phyloP scores from a whole-genome alignment of 2,888 invertebrate genomes.

The Unio pictorum region DNA sequence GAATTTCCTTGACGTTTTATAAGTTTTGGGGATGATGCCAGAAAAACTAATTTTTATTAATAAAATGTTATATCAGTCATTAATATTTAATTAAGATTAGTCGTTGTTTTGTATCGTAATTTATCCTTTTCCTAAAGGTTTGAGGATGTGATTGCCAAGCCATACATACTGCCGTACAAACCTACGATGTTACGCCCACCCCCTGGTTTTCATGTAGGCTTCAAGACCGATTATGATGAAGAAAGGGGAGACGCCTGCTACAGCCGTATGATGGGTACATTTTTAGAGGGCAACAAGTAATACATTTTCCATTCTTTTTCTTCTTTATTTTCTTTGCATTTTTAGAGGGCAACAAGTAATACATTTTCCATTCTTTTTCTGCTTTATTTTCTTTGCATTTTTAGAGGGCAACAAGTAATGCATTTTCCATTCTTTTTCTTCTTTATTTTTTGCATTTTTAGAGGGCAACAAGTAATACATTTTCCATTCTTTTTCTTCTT shows the following conservation, averaged over 20 bases:
- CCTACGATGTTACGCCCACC: conserved; percentile 25
- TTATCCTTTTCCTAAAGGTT: conserved; percentile 26
- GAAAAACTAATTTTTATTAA: no score
- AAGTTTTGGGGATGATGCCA: no score
- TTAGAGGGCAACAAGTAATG: conserved; percentile 30
- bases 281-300: conserved; percentile 35
- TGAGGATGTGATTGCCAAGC: conserved; percentile 35
- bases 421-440: not conserved
- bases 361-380: not conserved
- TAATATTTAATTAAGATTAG: no score
- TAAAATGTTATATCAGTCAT: no score
- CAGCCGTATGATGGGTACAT: conserved; percentile 51
- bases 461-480: conserved; percentile 26
- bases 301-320: conserved; percentile 1
- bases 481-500: not conserved
- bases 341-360: conserved; percentile 33
- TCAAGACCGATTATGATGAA: conserved; percentile 29
- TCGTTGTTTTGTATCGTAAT: no score
- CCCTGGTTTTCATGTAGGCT: conserved; percentile 15
- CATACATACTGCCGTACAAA: conserved; percentile 43
- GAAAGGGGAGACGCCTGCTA: conserved; percentile 52
- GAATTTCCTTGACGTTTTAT: no score
- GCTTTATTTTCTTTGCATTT: conserved; percentile 1
- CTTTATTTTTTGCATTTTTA: conserved; percentile 1
- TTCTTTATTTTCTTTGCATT: no score